Base-by-base conservation (phyloP, 1,140 invertebrate species). In the Apis laboriosa region DNA sequence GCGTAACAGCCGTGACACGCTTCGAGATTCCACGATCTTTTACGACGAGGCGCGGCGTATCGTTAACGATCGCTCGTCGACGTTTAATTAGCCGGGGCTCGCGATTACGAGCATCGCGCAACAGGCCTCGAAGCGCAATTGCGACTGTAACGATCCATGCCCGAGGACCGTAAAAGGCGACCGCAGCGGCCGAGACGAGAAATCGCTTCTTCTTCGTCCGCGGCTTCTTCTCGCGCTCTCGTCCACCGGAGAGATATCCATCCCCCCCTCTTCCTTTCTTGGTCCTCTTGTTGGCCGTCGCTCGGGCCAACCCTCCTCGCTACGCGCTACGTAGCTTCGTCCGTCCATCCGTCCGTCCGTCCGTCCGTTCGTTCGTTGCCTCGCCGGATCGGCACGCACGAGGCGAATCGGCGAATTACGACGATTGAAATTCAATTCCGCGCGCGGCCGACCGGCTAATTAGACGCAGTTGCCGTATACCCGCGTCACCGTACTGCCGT, bases 351-450 rank as follows among this genome's bases (percentile, higher is more conserved):
- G 70, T 34, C 21, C 34, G 17, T 8, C 24, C 24, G 24, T 24
- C 0, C 55, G 55, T 34, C 21, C 70, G 51, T 24, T 19, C 53
- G 70, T 51, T 49, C 34, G 17, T 8, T 21, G 17, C 34, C 9
- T 24, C n/a, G 43, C 9, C 12, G 71, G 11, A 34, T 73, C 83
- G 79, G 80, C 87, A 88, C 84, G 86, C 87, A 84, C 84, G 80
- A 84, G 77, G 89, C 91, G 90, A 90, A 91, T 90, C 88, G 85
- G 90, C 87, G 90, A 93, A 92, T 93, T 92, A 91, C 90, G 86
- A 89, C 92, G 89, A 93, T 92, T 92, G 92, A 92, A 93, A 93
- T 92, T 93, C 92, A 93, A 93, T 93, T 92, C 91, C 89, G 87
- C 86, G 84, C 88, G 88, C 83, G 90, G 89, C 80, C 89, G 84